Evolutionary conservation across 2,888 invertebrate species (phyloP).

Genomic region (Chalcosyrphus nemorum): DNA sequence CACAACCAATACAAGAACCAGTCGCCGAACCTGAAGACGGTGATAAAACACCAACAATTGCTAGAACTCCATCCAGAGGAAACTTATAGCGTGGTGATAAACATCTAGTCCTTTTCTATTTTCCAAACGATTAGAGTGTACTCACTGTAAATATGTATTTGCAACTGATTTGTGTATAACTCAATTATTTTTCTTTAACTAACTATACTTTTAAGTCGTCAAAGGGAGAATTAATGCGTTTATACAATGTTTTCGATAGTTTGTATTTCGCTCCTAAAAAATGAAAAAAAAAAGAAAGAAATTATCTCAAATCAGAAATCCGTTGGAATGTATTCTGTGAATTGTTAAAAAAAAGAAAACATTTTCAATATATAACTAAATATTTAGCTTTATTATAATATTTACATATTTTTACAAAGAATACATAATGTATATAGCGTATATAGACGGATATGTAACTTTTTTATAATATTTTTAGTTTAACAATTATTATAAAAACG

Average conservation of each 20-base stretch:
- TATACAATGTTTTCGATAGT: constrained; percentile 9
- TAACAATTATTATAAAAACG: constrained; percentile 4
- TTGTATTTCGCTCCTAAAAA: not conserved
- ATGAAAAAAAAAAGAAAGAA: not conserved
- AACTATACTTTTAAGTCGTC: not conserved
- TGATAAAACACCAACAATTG: constrained; percentile 30
- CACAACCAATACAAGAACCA: not conserved
- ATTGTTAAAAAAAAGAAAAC: constrained; percentile 23
- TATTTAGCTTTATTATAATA: not conserved
- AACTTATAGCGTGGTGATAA: constrained; percentile 59
- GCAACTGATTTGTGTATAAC: constrained; percentile 24
- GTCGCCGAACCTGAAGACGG: constrained; percentile 14
- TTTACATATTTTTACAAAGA: not conserved
- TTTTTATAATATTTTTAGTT: not conserved
- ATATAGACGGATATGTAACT: not conserved
- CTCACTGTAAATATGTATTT: constrained; percentile 34
- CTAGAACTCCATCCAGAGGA: constrained; percentile 32
- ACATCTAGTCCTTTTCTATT: constrained; percentile 66
- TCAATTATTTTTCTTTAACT: constrained; percentile 6
- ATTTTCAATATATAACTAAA: not conserved
- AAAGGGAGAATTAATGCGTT: constrained; percentile 17
- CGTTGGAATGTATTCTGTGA: constrained; percentile 31
- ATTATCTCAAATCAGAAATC: not conserved
- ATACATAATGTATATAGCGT: too few species aligned
- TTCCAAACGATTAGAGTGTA: constrained; percentile 55